Conservation (phyloP, 2,113 vertebrate genomes). For the Rhizomys pruinosus region DNA sequence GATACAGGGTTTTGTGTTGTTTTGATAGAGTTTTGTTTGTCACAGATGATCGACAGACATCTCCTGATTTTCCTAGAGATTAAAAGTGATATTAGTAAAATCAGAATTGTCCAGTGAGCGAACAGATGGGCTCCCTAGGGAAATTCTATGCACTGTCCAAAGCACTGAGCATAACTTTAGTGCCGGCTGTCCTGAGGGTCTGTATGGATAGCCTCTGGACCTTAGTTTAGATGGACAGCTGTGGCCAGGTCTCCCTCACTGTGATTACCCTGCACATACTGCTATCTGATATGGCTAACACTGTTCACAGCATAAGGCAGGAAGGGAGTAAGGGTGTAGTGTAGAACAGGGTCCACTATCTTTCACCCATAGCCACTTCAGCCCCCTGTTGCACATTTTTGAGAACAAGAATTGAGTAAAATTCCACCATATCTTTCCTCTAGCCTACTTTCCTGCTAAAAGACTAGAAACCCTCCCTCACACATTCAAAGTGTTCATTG, state of each 20-base stretch:
- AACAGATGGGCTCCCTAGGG: not conserved
- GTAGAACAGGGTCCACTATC: not conserved
- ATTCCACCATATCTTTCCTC: not conserved
- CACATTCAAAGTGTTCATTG: not conserved
- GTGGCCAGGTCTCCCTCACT: not conserved
- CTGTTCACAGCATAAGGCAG: not conserved
- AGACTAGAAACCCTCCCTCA: not conserved
- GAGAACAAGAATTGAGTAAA: not conserved
- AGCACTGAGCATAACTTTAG: not conserved
- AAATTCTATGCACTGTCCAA: not conserved
- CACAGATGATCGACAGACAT: not conserved
- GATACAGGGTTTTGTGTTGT: not conserved
- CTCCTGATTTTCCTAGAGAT: not conserved
- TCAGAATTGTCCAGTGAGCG: not conserved
- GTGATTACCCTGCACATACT: not conserved
- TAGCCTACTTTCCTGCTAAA: not conserved
- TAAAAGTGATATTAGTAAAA: not conserved
- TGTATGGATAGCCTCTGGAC: not conserved
- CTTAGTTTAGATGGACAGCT: not conserved
- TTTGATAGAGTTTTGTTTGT: not conserved
- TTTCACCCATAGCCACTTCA: too few species aligned
- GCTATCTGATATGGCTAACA: not conserved
- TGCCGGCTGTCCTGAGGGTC: not conserved
- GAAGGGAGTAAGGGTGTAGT: too few species aligned
- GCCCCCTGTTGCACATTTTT: not conserved